Evolutionary conservation across 2,113 vertebrate genomes (phyloP).

Genomic region (Pseudopipra pipra): DNA sequence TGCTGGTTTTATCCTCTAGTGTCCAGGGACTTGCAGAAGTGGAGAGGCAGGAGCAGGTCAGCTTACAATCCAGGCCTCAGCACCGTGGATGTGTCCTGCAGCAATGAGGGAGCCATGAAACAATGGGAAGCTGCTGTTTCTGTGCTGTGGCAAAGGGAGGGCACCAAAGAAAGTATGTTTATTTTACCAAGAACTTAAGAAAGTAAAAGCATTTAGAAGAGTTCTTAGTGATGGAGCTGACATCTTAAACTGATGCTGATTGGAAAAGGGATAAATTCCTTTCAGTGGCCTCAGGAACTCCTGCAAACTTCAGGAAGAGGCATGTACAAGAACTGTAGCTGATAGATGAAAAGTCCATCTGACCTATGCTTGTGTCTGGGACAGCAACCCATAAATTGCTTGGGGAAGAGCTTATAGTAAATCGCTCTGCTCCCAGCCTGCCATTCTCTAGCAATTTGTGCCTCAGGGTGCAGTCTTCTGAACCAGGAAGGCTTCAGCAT

Average conservation of each 20-base stretch:
- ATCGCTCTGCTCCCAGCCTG: not conserved
- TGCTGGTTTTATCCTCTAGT: not conserved
- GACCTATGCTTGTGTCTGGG: not conserved
- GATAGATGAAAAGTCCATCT: not conserved
- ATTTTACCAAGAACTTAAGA: not conserved
- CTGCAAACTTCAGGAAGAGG: not conserved
- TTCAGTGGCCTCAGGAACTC: not conserved
- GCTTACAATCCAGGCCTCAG: not conserved
- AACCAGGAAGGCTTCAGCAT: not conserved
- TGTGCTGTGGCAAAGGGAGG: not conserved
- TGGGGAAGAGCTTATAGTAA: not conserved
- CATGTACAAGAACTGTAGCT: not conserved
- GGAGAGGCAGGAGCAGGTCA: not conserved
- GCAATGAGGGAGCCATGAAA: not conserved
- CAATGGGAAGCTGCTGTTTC: rapidly evolving
- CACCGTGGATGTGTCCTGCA: not conserved
- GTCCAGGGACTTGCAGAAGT: not conserved
- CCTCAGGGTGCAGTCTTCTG: not conserved
- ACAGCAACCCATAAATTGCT: not conserved
- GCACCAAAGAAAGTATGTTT: not conserved
- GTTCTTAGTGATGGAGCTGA: not conserved
- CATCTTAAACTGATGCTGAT: not conserved
- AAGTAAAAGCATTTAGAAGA: not conserved
- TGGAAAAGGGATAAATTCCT: not conserved
- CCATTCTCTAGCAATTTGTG: not conserved